Evolutionary conservation across 2,797 vertebrate genomes (phyloP).

Genomic region (Sebastes trivittatus): DNA sequence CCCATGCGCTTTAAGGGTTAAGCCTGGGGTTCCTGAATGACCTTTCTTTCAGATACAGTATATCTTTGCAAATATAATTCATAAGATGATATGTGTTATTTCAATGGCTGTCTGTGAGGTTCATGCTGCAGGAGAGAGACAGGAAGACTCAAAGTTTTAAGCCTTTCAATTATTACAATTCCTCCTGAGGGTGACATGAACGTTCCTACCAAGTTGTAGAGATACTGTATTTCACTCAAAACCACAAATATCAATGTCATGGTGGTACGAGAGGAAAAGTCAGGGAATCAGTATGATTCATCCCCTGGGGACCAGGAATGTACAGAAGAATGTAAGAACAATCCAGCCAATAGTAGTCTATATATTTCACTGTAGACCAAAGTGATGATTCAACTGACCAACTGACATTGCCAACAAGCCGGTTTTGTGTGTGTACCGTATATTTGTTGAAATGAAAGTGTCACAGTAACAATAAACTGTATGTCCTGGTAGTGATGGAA

Average conservation of each 20-base stretch:
- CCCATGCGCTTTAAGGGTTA: neutral
- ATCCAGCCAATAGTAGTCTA: neutral
- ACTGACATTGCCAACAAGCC: neutral
- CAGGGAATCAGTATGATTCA: neutral
- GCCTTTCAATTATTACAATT: neutral
- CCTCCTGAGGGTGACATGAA: neutral
- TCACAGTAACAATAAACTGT: neutral
- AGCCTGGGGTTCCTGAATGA: neutral
- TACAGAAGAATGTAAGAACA: neutral
- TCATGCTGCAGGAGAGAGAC: neutral
- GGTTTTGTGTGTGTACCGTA: neutral
- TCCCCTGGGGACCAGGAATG: neutral
- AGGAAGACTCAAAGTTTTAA: neutral
- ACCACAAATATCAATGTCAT: neutral
- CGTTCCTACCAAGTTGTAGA: neutral
- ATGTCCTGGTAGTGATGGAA: neutral
- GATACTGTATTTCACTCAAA: too few species aligned
- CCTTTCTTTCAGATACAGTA: neutral
- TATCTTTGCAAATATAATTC: neutral
- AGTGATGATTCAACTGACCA: neutral
- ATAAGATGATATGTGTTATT: neutral
- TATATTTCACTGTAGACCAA: neutral
- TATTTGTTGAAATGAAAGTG: neutral
- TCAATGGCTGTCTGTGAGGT: neutral
- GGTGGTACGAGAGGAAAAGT: neutral